Evolutionary conservation across 2,797 vertebrate genomes (phyloP), one percentile per base, ranked within the genome.

Genomic region (Lepus oiostolus): DNA sequence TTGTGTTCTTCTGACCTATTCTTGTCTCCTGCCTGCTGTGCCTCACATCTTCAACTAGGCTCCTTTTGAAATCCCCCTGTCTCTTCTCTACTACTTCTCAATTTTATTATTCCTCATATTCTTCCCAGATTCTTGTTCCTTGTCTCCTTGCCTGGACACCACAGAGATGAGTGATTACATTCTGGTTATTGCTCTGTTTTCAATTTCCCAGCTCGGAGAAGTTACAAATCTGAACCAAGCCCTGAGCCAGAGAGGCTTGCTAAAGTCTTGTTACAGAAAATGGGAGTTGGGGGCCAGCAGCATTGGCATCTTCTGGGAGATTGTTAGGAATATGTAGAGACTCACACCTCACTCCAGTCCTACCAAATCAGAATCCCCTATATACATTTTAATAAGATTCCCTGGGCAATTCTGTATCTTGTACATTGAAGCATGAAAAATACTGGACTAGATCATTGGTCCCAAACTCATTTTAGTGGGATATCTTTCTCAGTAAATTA

Each of bases 61-160:
- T 83, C 16, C 62, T 79, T 88, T 91, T 50, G 50, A 76, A 83
- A 50, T 81, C 5, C 3, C 50, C 65, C 16, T 42, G 6, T 84
- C 24, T 22, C 60, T 72, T 89, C 26, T 62, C 76, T 10, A 80
- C 17, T 42, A 21, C 8, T 58, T 95, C 68, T 42, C 50, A 75
- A 12, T 85, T 86, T 94, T 87, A 76, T 42, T 67, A 77, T 63
- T 84, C 60, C 52, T 95, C 70, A 83, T 80, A 30, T 90, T 96
- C 79, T 72, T 42, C 67, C 81, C 21, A 88, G 67, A 62, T 84
- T 75, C 26, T 89, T 79, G 17, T 4, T 87, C 30, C 50, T 68
- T 9, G 1, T 82, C n/a, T 86, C 60, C 35, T 83, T 86, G 28
- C 30, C 90, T 93, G 50, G 26, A 89, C 62, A 84, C 89, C 26